Conservation (phyloP, 2,888 invertebrate genomes). For the Eupithecia insigniata region DNA sequence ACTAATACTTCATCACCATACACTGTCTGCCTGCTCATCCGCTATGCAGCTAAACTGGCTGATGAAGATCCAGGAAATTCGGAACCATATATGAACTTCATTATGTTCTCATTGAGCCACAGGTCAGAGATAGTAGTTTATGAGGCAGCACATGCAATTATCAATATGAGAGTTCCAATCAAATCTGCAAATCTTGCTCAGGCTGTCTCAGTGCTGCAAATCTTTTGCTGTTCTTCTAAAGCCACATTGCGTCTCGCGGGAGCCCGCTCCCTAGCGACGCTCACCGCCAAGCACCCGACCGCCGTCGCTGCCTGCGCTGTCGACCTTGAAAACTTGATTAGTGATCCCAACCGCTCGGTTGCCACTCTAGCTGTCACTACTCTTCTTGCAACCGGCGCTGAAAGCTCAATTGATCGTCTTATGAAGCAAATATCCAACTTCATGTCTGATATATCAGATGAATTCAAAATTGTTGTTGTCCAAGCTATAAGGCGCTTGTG, state of each 20-base stretch:
- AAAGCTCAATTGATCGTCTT: slow-evolving; percentile 97
- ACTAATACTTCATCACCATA: slow-evolving; percentile 91
- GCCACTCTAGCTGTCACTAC: slow-evolving; percentile 99
- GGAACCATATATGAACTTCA: slow-evolving; percentile 93
- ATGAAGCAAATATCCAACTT: slow-evolving; percentile 99
- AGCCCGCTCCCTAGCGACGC: slow-evolving; percentile 97
- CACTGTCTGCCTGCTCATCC: slow-evolving; percentile 96
- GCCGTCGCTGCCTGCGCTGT: slow-evolving; percentile 99
- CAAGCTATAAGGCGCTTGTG: slow-evolving; percentile 95
- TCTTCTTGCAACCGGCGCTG: slow-evolving; percentile 98
- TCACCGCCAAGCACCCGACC: slow-evolving; percentile 97
- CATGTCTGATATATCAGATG: slow-evolving; percentile 99
- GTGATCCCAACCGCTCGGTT: slow-evolving; percentile 98
- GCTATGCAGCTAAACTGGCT: slow-evolving; percentile 96
- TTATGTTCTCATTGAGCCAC: slow-evolving; percentile 96
- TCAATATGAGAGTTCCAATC: slow-evolving; percentile 93
- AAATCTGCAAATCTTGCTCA: slow-evolving; percentile 91
- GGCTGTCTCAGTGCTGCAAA: slow-evolving; percentile 98
- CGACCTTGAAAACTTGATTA: slow-evolving; percentile 98
- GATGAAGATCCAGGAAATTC: slow-evolving; percentile 93
- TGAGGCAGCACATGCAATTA: slow-evolving; percentile 99
- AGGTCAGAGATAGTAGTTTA: slow-evolving; percentile 99
- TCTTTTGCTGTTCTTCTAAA: slow-evolving; percentile 98
- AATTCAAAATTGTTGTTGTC: slow-evolving; percentile 99
- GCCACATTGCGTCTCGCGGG: slow-evolving; percentile 98